A percentile compares a stretch with the other conserved stretches of the same genome.
Conservation (phyloP, 1,140 invertebrate species). For the Macrosteles quadrilineatus region DNA sequence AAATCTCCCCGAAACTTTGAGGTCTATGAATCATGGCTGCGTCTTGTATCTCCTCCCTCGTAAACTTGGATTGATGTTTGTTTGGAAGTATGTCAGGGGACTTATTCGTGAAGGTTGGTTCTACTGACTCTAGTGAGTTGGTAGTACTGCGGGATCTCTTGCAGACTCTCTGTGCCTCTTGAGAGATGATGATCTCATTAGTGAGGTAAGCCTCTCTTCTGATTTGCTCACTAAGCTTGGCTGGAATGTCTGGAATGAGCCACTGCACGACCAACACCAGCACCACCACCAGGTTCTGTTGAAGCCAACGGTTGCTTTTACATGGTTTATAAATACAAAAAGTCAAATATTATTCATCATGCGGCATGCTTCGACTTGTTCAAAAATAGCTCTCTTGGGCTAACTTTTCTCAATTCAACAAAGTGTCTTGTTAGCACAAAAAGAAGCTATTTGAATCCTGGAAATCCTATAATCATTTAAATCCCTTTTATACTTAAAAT, state of each 20-base stretch:
- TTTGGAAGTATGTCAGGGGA: background rate
- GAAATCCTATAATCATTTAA: too few relatives aligned
- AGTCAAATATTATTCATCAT: too few relatives aligned
- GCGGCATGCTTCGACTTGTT: too few relatives aligned
- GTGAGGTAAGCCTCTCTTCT: slow-evolving; percentile 83
- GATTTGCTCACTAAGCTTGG: slow-evolving; percentile 72
- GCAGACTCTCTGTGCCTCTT: slow-evolving; percentile 60
- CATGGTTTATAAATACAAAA: too few relatives aligned
- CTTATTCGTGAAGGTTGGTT: background rate
- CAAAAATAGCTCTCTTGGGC: too few relatives aligned
- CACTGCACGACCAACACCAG: slow-evolving; percentile 80
- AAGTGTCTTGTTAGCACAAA: slow-evolving; percentile 32
- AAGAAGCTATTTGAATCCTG: too few relatives aligned
- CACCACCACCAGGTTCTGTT: slow-evolving; percentile 80
- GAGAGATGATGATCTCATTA: slow-evolving; percentile 85
- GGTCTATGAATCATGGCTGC: slow-evolving; percentile 24
- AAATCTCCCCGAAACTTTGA: slow-evolving; percentile 28
- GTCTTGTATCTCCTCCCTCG: slow-evolving; percentile 28
- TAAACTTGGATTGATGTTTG: slow-evolving; percentile 3
- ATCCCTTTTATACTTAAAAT: too few relatives aligned
- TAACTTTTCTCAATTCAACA: too few relatives aligned
- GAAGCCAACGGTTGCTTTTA: too few relatives aligned
- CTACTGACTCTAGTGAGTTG: background rate
- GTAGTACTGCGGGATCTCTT: background rate
- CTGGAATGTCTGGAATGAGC: slow-evolving; percentile 84